Conservation (phyloP, 53 echinoderm and acorn worm species). For the Echinarachnius parma region DNA sequence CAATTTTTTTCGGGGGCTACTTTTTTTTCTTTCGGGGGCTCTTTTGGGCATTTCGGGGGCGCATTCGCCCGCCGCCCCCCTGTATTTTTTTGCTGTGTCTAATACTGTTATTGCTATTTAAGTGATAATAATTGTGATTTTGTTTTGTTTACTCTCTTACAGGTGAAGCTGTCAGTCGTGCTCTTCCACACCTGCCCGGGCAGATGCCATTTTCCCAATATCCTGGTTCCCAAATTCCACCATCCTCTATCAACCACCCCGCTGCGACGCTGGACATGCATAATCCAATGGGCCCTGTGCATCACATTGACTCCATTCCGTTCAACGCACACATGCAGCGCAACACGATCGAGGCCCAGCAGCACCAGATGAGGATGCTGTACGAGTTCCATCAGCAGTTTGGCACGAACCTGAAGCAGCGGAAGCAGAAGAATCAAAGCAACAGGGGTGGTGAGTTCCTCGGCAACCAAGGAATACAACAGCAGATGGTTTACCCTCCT, state of each 20-base stretch:
- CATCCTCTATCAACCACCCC: slow-evolving; percentile 17
- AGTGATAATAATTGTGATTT: no score
- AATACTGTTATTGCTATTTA: no score
- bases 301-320: slow-evolving; percentile 38
- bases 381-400: slow-evolving; percentile 44
- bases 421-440: slow-evolving; percentile 19
- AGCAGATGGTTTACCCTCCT: slow-evolving; percentile 26
- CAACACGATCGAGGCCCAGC: slow-evolving; percentile 86
- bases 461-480: slow-evolving; percentile 49
- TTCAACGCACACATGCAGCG: slow-evolving; percentile 65
- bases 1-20: no score
- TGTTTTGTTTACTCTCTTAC: slow-evolving; percentile 1
- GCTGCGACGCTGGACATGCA: slow-evolving; percentile 10
- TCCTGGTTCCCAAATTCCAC: slow-evolving; percentile 4
- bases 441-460: slow-evolving; percentile 26
- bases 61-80: no score
- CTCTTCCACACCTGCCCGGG: background rate
- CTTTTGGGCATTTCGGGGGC: no score
- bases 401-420: slow-evolving; percentile 37
- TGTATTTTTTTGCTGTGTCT: no score
- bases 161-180: slow-evolving; percentile 4
- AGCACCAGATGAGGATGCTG: slow-evolving; percentile 81
- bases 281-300: slow-evolving; percentile 15
- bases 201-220: no score
- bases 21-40: no score